Base-by-base conservation (phyloP, 2,888 invertebrate species). In the Microctonus hyperodae region DNA sequence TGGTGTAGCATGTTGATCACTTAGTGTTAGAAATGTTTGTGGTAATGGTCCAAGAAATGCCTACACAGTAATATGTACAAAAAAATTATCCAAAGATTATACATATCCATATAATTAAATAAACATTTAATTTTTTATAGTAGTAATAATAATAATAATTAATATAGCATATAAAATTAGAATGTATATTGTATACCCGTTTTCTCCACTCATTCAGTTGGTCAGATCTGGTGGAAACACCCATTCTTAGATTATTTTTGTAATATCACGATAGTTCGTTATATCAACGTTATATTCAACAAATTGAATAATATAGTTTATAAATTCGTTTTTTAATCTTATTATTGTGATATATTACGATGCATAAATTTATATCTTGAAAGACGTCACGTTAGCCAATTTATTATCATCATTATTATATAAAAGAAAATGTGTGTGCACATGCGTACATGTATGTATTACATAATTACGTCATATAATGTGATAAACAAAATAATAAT, bases 1-100 rank as follows among this genome's bases (percentile, higher is more conserved):
- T 1, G 88, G 87, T 67, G 86, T 88, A 11, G 63, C 23, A 37
- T 88, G 44, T 20, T 44, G 84, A 7, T 86, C 79, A 33, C 83
- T 82, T 57, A 89, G 79, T 70, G 88, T 86, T 33, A 95, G 86
- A 80, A 95, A 95, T 72, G 93, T 92, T 9, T 88, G 86, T 0
- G 95, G 94, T 25, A 95, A 85, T 2, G 93, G 91, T 0, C 94
- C 94, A 56, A 95, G 84, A 78, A 94, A 88, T 7, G 93, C 92
- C 92, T 92, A 23, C 2, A 53, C 4, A 28, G 13, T 16, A 28
- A 20, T 13, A 51, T 2, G 50, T 16, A 22, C 2, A 44, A 13
- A n/a, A 28, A 48, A 60, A 28, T 40, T 16, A 0, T n/a, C 9
- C 16, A 44, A 20, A 6, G 1, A 44, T 6, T 44, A 6, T 0